Base-by-base conservation (phyloP, 2,888 invertebrate genomes). In the Diaphora mendica region DNA sequence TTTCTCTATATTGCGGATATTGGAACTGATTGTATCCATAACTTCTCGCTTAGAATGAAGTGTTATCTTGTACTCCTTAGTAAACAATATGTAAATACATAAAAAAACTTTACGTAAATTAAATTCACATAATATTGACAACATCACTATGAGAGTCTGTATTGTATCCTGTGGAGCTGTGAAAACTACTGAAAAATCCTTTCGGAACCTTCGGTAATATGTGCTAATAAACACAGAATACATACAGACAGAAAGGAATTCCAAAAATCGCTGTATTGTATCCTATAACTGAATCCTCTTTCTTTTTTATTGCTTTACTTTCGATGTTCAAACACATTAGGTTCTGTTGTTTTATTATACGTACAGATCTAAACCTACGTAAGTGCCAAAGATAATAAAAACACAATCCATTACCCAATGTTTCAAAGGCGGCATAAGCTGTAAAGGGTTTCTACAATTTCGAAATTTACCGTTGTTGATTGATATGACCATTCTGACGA, bases 371-470 rank as follows among this genome's bases (percentile, higher is more conserved):
- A 55, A 55, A n/a, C 23, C 51, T 55, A n/a, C 11, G 11, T 55
- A 55, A n/a, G n/a, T 55, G 51, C 51, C 51, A 55, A n/a, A 55
- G 51, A 55, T 23, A n/a, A 55, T 55, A 55, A 55, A 55, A 55
- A 55, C n/a, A 55, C 51, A 55, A 55, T 55, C n/a, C 51, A n/a
- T 55, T 55, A n/a, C 51, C 23, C 51, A 11, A 55, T 9, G n/a
- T 23, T n/a, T 3, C 51, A 55, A 55, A 55, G 51, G 51, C 51
- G 51, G n/a, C 51, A 55, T n/a, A n/a, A n/a, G 51, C 51, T 1
- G 7, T 55, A n/a, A 55, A 55, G 51, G 51, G 9, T 39, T 39
- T 11, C 1, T 55, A n/a, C 51, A 55, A 3, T n/a, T 55, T 55
- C 11, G 4, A n/a, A 23, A 55, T 55, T 55, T n/a, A 55, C n/a